phyloP scores from a whole-genome alignment of 2,888 invertebrate genomes.

The Tinea trinotella region DNA sequence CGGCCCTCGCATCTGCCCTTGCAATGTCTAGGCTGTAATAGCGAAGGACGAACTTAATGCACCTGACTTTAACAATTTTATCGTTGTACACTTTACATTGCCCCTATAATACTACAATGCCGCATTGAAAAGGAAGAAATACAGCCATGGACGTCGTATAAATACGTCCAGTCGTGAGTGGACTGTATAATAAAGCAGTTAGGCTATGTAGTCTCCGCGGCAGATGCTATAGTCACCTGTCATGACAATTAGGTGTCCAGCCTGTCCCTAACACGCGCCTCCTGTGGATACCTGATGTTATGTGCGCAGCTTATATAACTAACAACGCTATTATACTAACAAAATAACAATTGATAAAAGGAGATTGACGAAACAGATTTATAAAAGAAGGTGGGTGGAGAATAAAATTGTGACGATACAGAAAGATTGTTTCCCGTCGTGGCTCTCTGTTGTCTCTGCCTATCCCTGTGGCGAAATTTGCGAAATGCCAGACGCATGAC shows the following conservation, averaged over 20 bases:
- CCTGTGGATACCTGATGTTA: conserved; percentile 27
- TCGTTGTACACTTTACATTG: background rate
- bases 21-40: conserved; percentile 2
- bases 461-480: too few species aligned
- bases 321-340: too few species aligned
- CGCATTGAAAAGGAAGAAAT: background rate
- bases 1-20: background rate
- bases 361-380: too few species aligned
- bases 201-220: conserved; percentile 28
- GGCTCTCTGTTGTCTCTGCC: too few species aligned
- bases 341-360: too few species aligned
- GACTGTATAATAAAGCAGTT: conserved; percentile 4
- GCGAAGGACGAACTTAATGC: background rate
- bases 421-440: too few species aligned
- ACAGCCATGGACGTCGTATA: background rate
- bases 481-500: too few species aligned
- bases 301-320: background rate
- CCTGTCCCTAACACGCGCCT: conserved; percentile 40
- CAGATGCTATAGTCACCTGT: conserved; percentile 65
- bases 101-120: background rate
- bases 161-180: background rate
- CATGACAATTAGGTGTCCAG: conserved; percentile 47
- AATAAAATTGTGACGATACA: too few species aligned
- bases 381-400: too few species aligned
- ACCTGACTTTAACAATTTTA: background rate